Evolutionary conservation across 2,797 vertebrate genomes (phyloP).

Genomic region (Halcyon badia): DNA sequence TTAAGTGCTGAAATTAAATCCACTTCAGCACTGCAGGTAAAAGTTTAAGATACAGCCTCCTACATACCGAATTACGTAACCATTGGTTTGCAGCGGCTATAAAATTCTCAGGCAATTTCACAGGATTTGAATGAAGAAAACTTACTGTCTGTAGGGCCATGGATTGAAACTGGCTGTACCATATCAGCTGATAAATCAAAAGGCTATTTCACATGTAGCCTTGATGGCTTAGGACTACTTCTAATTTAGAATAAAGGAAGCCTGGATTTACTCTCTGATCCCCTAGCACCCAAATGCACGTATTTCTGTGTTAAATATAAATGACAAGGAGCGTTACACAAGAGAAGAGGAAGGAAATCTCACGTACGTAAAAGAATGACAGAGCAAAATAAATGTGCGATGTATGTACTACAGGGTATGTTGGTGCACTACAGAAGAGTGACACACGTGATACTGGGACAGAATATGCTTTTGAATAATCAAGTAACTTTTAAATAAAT

Average conservation of each 20-base stretch:
- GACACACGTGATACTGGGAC: background rate
- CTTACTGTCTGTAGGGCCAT: background rate
- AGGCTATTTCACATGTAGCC: background rate
- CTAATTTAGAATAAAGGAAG: conserved; percentile 5
- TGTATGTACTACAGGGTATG: background rate
- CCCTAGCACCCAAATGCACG: background rate
- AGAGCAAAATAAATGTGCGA: conserved; percentile 8
- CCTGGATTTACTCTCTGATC: background rate
- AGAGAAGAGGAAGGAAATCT: conserved; percentile 59
- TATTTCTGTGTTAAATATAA: background rate
- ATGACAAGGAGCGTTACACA: background rate
- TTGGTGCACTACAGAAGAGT: background rate
- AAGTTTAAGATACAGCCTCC: background rate
- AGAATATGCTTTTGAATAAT: background rate
- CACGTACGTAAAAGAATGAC: conserved; percentile 35
- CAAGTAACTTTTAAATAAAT: background rate
- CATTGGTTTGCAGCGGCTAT: background rate
- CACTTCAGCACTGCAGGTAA: conserved; percentile 9
- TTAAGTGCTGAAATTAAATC: background rate
- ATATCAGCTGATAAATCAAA: background rate
- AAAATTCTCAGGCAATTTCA: background rate
- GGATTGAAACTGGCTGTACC: background rate
- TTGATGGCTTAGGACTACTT: background rate
- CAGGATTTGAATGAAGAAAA: background rate
- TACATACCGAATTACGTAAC: background rate